Evolutionary conservation across 2,113 vertebrate species (phyloP).

Genomic region (Solea solea): DNA sequence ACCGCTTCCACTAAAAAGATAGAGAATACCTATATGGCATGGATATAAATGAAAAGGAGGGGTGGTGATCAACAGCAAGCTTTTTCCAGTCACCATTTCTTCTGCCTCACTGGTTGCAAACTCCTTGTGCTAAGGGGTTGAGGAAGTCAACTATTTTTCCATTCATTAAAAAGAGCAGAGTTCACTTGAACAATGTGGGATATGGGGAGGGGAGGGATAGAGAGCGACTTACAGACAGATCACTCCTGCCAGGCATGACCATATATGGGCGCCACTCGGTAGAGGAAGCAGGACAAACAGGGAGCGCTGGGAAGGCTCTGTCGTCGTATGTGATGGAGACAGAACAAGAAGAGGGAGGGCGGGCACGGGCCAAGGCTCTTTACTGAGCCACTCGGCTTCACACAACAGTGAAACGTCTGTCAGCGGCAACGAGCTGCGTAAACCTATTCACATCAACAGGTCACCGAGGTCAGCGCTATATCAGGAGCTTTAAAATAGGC

Average conservation of each 20-base stretch:
- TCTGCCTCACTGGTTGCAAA: conserved; percentile 7
- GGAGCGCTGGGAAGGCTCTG: conserved; percentile 27
- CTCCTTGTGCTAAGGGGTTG: conserved; percentile 2
- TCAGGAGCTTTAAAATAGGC: conserved; percentile 1
- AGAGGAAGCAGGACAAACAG: conserved; percentile 45
- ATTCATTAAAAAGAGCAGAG: conserved; percentile 24
- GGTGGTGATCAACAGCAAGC: background rate
- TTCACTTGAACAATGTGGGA: conserved; percentile 5
- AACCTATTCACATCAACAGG: conserved; percentile 9
- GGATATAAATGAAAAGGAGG: background rate
- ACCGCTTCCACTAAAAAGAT: background rate
- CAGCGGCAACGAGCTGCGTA: conserved; percentile 23
- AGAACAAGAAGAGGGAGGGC: conserved; percentile 13
- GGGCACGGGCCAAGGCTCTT: conserved; percentile 2
- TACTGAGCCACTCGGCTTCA: background rate
- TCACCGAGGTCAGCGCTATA: conserved; percentile 6
- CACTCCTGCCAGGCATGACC: conserved; percentile 47
- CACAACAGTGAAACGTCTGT: conserved; percentile 25
- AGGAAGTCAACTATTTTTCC: conserved; percentile 45
- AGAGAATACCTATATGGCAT: background rate
- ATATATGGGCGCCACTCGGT: conserved; percentile 60
- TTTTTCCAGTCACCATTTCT: background rate
- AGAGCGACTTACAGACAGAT: conserved; percentile 6
- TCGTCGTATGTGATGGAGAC: conserved; percentile 2
- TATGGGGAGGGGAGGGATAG: background rate